Evolutionary conservation across 2,113 vertebrate species (phyloP).

Genomic region (Scolopax mira): DNA sequence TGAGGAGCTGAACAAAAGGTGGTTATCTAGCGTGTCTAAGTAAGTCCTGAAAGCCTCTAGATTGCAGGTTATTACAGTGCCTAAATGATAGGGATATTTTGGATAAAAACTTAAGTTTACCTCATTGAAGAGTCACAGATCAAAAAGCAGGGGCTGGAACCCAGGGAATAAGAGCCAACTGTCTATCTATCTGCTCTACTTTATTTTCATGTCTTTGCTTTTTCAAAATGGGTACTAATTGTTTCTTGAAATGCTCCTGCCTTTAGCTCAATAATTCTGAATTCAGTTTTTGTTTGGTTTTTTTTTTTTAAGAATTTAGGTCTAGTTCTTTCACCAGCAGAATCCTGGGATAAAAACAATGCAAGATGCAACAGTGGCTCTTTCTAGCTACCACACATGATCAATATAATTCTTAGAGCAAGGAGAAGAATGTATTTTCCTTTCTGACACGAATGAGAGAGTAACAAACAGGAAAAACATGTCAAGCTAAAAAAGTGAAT

Average conservation of each 20-base stretch:
- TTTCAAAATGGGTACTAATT: conserved; percentile 39
- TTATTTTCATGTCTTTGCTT: conserved; percentile 19
- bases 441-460: neutral
- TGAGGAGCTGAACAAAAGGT: neutral
- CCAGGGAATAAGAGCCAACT: conserved; percentile 6
- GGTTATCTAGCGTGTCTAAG: neutral
- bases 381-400: neutral
- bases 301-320: conserved; percentile 27
- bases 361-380: neutral
- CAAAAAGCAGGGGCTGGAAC: neutral
- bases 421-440: neutral
- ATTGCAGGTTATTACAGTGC: conserved; percentile 10
- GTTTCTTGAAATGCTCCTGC: conserved; percentile 34
- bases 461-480: neutral
- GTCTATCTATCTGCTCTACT: neutral
- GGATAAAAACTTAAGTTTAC: neutral
- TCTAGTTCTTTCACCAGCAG: neutral
- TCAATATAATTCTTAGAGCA: neutral
- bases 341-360: neutral
- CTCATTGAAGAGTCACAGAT: conserved; percentile 13
- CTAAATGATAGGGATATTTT: conserved; percentile 16
- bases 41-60: neutral
- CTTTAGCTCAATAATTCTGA: neutral
- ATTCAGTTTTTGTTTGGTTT: neutral
- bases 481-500: neutral